Conservation (phyloP, 2,797 vertebrate genomes). For the Channa striata region DNA sequence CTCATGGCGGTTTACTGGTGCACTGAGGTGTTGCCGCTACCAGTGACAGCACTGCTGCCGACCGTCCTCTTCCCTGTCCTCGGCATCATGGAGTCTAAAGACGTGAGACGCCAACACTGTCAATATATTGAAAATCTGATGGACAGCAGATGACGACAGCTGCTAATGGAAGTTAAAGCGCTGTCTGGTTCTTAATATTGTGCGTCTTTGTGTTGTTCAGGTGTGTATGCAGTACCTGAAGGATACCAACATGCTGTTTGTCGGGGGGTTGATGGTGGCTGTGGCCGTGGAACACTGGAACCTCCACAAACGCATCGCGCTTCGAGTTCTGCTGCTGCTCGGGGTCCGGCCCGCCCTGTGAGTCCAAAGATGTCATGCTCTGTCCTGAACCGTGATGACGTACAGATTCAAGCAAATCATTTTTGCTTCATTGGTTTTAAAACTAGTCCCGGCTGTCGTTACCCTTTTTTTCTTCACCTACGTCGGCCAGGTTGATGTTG, state of each 20-base stretch:
- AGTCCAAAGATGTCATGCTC: constrained; percentile 60
- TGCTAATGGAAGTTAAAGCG: too few relatives aligned
- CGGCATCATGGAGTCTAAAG: constrained; percentile 90
- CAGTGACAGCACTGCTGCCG: constrained; percentile 91
- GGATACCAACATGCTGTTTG: constrained; percentile 95
- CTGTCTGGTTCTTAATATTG: too few relatives aligned
- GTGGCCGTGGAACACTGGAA: constrained; percentile 95
- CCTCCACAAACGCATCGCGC: constrained; percentile 94
- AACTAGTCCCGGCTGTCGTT: neutral
- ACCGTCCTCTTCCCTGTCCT: constrained; percentile 91
- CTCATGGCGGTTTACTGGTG: constrained; percentile 97
- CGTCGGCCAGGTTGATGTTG: constrained; percentile 89
- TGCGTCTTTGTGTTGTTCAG: constrained; percentile 71
- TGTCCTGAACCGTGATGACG: too few relatives aligned
- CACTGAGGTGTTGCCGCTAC: constrained; percentile 92
- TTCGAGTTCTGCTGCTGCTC: constrained; percentile 89
- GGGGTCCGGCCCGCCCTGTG: constrained; percentile 93
- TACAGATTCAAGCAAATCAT: too few relatives aligned
- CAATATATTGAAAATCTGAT: too few relatives aligned
- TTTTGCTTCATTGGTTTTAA: too few relatives aligned
- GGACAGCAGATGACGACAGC: too few relatives aligned
- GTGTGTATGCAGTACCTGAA: constrained; percentile 96
- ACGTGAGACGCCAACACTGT: constrained; percentile 79
- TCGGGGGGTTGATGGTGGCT: constrained; percentile 93
- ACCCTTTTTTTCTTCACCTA: too few relatives aligned